Base-by-base conservation (phyloP, 2,888 invertebrate species). In the Hydriomena furcata region DNA sequence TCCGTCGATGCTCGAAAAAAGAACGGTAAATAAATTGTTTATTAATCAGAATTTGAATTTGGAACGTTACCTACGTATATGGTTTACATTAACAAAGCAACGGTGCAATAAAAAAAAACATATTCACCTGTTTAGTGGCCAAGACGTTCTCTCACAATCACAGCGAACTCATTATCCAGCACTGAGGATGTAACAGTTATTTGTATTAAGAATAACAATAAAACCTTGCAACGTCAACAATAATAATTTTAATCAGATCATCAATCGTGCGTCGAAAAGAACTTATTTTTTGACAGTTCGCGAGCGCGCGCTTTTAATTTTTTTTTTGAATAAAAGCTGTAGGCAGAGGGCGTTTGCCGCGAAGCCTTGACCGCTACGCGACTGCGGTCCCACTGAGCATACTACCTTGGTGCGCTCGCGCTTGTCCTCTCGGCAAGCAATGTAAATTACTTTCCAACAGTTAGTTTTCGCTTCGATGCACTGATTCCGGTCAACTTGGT, bases 361-460 rank as follows among this genome's bases (percentile, higher is more conserved):
- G 71, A 71, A 78, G 83, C 84, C 87, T 89, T 87, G 88, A 87
- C 89, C 88, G 89, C 82, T 71, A 76, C 76, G 73, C 84, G 83
- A 77, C 82, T 81, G 76, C 80, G 82, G 84, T 71, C 76, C 66
- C 63, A 89, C 88, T 88, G 86, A 84, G 70, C 72, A 65, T 62
- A 62, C 66, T 68, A 67, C 71, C 71, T 76, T 67, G 69, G 61
- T 71, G 75, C 76, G 73, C 62, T 55, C 63, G 69, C 66, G 73
- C 72, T 73, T 65, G 75, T 76, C 76, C 79, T 76, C 75, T 74
- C 69, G 64, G 63, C 71, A 69, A 68, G 60, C 70, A 61, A 79
- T 79, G 82, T 79, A 82, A 81, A 82, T 82, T 79, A 84, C 85
- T 85, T 87, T 84, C 86, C 84, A 79, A 88, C 89, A 81, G 87